Base-by-base conservation (phyloP, 2,113 vertebrate genomes). In the Calonectris borealis region DNA sequence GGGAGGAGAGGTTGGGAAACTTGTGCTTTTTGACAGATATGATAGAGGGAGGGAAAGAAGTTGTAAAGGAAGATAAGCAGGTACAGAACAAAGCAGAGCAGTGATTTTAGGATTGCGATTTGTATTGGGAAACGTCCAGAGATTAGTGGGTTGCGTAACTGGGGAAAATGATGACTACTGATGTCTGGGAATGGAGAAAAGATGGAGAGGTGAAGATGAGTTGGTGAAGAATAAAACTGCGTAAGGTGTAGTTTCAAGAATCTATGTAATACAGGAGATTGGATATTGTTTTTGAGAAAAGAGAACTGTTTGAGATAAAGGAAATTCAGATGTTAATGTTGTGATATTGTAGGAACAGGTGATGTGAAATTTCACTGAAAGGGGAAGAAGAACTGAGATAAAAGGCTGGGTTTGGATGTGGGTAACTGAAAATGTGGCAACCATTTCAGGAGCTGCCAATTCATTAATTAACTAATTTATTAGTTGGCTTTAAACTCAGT, bases 401-500 rank as follows among this genome's bases (percentile, higher is more conserved):
- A 92, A 95, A 80, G 42, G 17, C 62, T 88, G 55, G n/a, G 15
- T 83, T 90, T 95, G 86, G 54, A 85, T 58, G 20, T 57, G 54
- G 27, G 21, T 83, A 88, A 79, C 71, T 86, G 78, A 94, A 93
- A 95, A 80, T 80, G 42, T 77, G 76, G 82, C 49, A 86, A 38
- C 42, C 51, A 70, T 88, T 92, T 92, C 79, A 78, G 60, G 44
- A 90, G 55, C 32, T 95, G 88, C 75, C 71, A 96, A 38, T 94
- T 88, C 2, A 77, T 93, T 93, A 91, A 95, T 81, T 95, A 93
- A 70, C 54, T 80, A 27, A 69, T 90, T 83, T 85, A 69, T 80
- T 88, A 66, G 44, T 66, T 96, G 46, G 71, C 82, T 94, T 90
- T 86, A 94, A 90, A 86, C n/a, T 92, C 80, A 55, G 32, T 66